Percentiles rank a stretch among this genome's conserved stretches.
phyloP scores from a whole-genome alignment of 2,888 invertebrate genomes.

The Sceliomorpha sp. region DNA sequence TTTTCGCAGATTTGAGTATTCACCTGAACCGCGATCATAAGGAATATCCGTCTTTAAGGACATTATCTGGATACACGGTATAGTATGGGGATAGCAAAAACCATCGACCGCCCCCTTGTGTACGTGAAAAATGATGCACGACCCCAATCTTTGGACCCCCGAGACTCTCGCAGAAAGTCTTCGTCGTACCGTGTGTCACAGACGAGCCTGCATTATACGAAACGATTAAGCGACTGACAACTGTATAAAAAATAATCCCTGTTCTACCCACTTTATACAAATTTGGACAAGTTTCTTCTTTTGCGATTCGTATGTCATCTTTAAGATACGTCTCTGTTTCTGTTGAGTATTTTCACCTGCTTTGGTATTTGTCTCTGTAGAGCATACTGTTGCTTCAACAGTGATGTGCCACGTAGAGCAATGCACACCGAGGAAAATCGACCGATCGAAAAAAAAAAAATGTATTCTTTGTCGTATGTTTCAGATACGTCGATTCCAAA shows the following conservation, averaged over 20 bases:
- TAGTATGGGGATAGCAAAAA: constrained; percentile 72
- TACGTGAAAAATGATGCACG: constrained; percentile 80
- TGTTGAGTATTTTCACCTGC: too few relatives aligned
- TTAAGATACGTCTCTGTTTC: too few relatives aligned
- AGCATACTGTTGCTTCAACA: too few relatives aligned
- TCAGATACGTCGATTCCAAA: constrained; percentile 70
- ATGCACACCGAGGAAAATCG: too few relatives aligned
- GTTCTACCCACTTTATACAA: constrained; percentile 14
- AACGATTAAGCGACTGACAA: constrained; percentile 71
- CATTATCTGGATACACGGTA: constrained; percentile 74
- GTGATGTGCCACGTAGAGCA: too few relatives aligned
- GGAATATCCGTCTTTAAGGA: constrained; percentile 79
- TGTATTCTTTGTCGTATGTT: too few relatives aligned
- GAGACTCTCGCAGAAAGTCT: constrained; percentile 73
- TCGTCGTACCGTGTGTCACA: constrained; percentile 62
- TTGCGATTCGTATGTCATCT: neutral
- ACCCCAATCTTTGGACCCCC: constrained; percentile 70
- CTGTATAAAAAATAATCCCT: constrained; percentile 66
- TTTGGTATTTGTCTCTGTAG: too few relatives aligned
- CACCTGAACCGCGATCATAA: constrained; percentile 67
- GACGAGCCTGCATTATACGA: constrained; percentile 68
- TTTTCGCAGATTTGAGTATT: constrained; percentile 32
- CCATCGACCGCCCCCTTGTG: constrained; percentile 76
- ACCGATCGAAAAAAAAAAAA: too few relatives aligned
- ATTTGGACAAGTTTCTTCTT: constrained; percentile 16